These are phyloP conservation scores for Ganaspis brasiliensis DNA, from an alignment of 2,888 invertebrate genomes.

Conservation along the genomic window DNA sequence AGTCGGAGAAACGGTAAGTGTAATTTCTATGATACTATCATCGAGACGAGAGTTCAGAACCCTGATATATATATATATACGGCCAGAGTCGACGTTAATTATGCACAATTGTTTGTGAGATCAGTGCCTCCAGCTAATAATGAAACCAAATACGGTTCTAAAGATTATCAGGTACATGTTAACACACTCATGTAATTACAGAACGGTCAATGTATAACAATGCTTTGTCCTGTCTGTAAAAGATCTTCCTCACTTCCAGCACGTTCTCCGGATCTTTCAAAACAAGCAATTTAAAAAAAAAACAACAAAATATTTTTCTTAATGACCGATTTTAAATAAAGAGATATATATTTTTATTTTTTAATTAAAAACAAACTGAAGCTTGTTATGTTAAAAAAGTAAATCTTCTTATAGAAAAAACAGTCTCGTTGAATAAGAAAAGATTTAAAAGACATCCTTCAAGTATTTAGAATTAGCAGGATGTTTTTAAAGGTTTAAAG, in stretches of 20 bases:
- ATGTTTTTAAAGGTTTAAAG: not conserved
- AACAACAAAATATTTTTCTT: too few relatives aligned
- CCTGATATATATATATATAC: constrained; percentile 38
- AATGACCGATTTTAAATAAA: too few relatives aligned
- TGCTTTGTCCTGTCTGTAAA: not conserved
- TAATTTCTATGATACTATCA: constrained; percentile 59
- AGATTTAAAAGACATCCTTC: not conserved
- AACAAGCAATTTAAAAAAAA: too few relatives aligned
- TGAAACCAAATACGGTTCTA: constrained; percentile 55
- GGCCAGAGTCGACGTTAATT: constrained; percentile 54
- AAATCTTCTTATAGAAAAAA: too few relatives aligned
- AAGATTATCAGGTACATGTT: constrained; percentile 62
- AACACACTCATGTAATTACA: constrained; percentile 57
- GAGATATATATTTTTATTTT: too few relatives aligned
- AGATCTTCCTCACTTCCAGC: not conserved
- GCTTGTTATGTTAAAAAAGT: too few relatives aligned
- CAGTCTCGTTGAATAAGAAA: not conserved
- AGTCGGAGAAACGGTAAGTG: constrained; percentile 58
- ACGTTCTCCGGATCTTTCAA: too few relatives aligned
- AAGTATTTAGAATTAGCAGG: not conserved
- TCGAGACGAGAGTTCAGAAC: constrained; percentile 45
- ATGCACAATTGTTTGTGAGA: constrained; percentile 54
- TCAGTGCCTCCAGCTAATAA: constrained; percentile 53
- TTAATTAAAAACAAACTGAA: too few relatives aligned
- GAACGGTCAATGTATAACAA: not conserved